Conservation (phyloP, 2,888 invertebrate species). For the Margaritifera margaritifera region DNA sequence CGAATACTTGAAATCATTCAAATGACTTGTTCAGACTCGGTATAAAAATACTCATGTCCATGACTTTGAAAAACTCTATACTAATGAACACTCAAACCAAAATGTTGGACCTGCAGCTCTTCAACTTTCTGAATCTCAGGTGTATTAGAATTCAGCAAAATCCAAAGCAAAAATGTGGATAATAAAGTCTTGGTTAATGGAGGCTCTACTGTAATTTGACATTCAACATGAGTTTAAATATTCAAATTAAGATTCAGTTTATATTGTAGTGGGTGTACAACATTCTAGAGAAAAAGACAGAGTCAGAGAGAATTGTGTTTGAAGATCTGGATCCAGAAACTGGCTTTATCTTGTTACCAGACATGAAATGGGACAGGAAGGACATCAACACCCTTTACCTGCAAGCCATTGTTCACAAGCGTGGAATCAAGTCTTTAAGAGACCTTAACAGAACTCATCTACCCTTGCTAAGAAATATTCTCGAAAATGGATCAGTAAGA, state of each 20-base stretch:
- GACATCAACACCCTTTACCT: conserved; percentile 86
- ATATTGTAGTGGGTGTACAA: conserved; percentile 95
- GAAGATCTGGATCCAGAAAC: conserved; percentile 84
- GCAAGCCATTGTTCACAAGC: conserved; percentile 84
- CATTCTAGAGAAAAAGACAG: conserved; percentile 92
- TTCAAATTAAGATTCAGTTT: neutral
- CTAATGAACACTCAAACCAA: no score
- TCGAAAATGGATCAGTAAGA: conserved; percentile 82
- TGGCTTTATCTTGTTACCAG: conserved; percentile 86
- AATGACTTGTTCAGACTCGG: no score
- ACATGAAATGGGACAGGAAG: conserved; percentile 95
- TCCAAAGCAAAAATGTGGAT: no score
- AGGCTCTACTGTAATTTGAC: no score
- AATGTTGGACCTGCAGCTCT: no score
- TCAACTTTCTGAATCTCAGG: no score
- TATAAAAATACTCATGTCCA: no score
- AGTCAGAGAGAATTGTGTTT: conserved; percentile 88
- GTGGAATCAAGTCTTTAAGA: conserved; percentile 86
- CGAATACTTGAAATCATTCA: no score
- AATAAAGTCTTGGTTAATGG: no score
- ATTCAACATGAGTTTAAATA: no score
- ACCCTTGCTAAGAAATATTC: conserved; percentile 86
- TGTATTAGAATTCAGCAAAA: no score
- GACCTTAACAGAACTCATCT: conserved; percentile 87
- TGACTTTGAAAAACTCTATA: no score